Base-by-base conservation (phyloP, 2,888 invertebrate species). In the Drosophila yooni region DNA sequence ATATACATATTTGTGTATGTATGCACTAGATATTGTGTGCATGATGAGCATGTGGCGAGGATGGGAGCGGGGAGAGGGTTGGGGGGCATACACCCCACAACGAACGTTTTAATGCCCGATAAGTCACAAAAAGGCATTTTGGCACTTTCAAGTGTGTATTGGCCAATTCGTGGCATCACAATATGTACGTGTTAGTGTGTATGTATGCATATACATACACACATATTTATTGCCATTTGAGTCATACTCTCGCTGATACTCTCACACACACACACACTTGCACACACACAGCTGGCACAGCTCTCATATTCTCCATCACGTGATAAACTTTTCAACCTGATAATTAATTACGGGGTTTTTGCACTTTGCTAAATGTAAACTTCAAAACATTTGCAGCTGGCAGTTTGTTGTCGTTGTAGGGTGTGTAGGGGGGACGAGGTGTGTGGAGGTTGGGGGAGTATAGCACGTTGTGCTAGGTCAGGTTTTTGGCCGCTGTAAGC, bases 311-410 rank as follows among this genome's bases (percentile, higher is more conserved):
- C 61, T 34, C 64, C 78, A 84, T 87, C 86, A 87, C 86, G 86
- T 87, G 86, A 89, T 87, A 84, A 77, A 80, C 64, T 46, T 86
- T 77, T 87, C 77, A 71, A 71, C 82, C 63, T 72, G 81, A 77
- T 84, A 89, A 87, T 84, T 89, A 84, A 87, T 60, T 61, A 74
- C 58, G 88, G 71, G 84, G 84, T 88, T 86, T 86, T 85, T 88
- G 84, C 83, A 85, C 84, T 85, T 85, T 85, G 86, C 73, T 70
- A 64, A 76, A 76, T 79, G 78, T 79, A 79, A 79, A 79, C 78
- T 79, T 75, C 62, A 60, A 63, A 65, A 64, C 61, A 67, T 34
- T n/a, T 15, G 40, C 36, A 50, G 43, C 40, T 13, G 31, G 25
- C 46, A 21, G 46, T 33, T 38, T 10, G 29, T 33, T 15, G 15